These are phyloP conservation scores for Phymorhynchus buccinoides DNA, from an alignment of 1,140 invertebrate species.

Conservation along the genomic window DNA sequence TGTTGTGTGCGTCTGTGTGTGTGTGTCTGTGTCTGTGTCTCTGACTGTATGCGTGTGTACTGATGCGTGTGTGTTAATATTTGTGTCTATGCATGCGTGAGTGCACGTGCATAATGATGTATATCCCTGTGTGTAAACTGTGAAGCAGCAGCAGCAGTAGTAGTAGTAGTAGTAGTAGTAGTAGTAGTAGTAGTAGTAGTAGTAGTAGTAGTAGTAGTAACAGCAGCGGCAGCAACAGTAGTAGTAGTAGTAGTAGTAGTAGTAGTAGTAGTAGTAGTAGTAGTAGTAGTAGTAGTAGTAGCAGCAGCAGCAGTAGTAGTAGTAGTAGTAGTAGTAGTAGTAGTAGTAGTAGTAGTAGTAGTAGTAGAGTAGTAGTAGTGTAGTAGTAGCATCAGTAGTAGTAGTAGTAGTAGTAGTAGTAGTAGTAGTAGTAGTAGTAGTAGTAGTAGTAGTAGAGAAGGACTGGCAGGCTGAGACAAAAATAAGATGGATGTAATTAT, in stretches of 20 bases:
- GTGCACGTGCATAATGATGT: too few relatives aligned
- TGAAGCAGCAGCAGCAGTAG: too few relatives aligned
- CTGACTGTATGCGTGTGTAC: too few relatives aligned
- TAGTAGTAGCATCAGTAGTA: too few relatives aligned
- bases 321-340: not conserved
- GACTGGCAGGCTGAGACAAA: not conserved
- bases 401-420: too few relatives aligned
- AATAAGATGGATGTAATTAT: not conserved
- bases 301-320: not conserved
- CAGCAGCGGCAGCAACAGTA: not conserved
- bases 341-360: too few relatives aligned
- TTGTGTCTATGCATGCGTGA: too few relatives aligned
- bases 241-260: conserved; percentile 16
- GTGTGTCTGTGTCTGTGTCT: too few relatives aligned
- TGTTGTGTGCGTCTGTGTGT: too few relatives aligned
- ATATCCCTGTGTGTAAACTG: not conserved
- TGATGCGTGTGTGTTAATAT: too few relatives aligned
- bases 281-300: conserved; percentile 12
- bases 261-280: conserved; percentile 16
- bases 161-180: conserved; percentile 17
- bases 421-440: not conserved
- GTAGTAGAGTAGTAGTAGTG: too few relatives aligned
- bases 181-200: conserved; percentile 16
- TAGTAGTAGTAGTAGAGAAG: not conserved
- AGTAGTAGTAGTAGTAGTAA: conserved; percentile 16